These are phyloP conservation scores for Bombus impatiens DNA, from an alignment of 1,140 invertebrate genomes.

Conservation along the genomic window DNA sequence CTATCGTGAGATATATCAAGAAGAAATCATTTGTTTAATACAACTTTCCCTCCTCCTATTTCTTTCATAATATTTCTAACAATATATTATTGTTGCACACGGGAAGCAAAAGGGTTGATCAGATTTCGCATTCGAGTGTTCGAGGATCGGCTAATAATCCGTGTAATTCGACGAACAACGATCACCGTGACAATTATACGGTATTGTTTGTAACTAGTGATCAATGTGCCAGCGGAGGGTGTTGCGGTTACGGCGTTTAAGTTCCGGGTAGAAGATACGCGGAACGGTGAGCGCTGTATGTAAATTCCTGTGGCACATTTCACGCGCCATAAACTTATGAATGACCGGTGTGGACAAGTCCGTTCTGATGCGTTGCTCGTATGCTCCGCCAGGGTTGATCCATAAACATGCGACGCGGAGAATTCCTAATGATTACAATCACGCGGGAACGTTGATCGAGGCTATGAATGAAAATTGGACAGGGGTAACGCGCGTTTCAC, in stretches of 20 bases:
- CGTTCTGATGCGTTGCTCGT: background rate
- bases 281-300: slow-evolving; percentile 50
- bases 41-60: background rate
- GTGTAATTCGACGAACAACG: background rate
- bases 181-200: background rate
- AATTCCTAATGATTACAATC: slow-evolving; percentile 17
- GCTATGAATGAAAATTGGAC: background rate
- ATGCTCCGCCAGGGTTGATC: slow-evolving; percentile 1
- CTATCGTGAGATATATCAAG: too few relatives aligned
- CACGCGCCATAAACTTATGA: slow-evolving; percentile 68
- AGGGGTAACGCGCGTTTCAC: background rate
- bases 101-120: background rate
- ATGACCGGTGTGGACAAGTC: slow-evolving; percentile 42
- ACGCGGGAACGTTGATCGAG: background rate
- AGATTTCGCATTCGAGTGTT: background rate
- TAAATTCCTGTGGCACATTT: slow-evolving; percentile 56
- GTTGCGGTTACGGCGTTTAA: slow-evolving; percentile 46
- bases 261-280: slow-evolving; percentile 49
- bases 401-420: slow-evolving; percentile 10
- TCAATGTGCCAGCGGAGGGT: slow-evolving; percentile 38
- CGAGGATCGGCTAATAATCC: background rate
- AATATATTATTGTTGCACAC: background rate
- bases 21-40: background rate
- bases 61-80: background rate
- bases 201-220: slow-evolving; percentile 36